These are phyloP conservation scores for Sceloporus undulatus DNA, from an alignment of 2,113 vertebrate genomes.

Conservation along the genomic window DNA sequence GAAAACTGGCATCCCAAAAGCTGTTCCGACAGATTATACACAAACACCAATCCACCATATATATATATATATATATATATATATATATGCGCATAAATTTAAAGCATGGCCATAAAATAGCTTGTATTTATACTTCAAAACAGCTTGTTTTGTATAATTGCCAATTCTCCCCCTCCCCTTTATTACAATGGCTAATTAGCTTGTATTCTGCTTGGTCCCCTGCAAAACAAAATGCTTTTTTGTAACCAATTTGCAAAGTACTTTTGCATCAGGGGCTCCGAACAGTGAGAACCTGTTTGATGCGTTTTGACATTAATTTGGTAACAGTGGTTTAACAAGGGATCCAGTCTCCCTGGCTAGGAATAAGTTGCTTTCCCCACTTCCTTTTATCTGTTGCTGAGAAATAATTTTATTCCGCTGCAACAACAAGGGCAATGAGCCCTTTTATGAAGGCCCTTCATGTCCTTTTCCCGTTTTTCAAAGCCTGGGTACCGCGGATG, in stretches of 20 bases:
- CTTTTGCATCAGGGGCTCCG: constrained; percentile 63
- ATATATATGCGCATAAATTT: background rate
- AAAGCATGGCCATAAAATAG: constrained; percentile 39
- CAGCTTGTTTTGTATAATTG: constrained; percentile 69
- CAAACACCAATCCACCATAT: background rate
- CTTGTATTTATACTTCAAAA: constrained; percentile 55
- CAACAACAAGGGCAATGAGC: constrained; percentile 70
- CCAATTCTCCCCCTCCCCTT: constrained; percentile 42
- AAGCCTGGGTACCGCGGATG: constrained; percentile 53
- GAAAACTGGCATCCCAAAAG: background rate
- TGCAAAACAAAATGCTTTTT: constrained; percentile 73
- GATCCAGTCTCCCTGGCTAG: constrained; percentile 74
- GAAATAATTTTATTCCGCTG: constrained; percentile 72
- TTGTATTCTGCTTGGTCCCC: constrained; percentile 66
- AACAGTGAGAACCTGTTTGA: constrained; percentile 74
- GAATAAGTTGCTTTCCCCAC: constrained; percentile 67
- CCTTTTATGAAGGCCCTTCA: constrained; percentile 74
- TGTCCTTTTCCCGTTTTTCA: constrained; percentile 64
- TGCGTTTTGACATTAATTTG: constrained; percentile 77
- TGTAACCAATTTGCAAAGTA: constrained; percentile 69
- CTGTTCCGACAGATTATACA: background rate
- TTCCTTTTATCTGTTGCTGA: constrained; percentile 75
- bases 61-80: background rate
- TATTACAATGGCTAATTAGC: constrained; percentile 71
- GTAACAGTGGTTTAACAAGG: constrained; percentile 71